Conservation (phyloP, 2,888 invertebrate species). For the Drosophila neotestacea region DNA sequence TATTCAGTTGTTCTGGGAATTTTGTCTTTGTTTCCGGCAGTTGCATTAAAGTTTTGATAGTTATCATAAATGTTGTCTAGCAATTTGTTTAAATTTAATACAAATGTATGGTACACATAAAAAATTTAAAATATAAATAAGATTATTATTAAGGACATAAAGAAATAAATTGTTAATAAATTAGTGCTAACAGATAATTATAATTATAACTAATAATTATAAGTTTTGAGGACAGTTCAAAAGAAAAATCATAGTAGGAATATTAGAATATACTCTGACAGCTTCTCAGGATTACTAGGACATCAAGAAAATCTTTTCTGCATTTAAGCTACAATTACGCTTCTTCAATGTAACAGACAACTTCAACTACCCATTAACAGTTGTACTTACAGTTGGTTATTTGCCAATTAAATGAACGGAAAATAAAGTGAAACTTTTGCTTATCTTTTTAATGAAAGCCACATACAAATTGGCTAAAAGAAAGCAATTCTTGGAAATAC, state of each 20-base stretch:
- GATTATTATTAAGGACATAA: no score
- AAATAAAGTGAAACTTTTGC: conserved; percentile 13
- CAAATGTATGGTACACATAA: background rate
- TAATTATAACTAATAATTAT: no score
- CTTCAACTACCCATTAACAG: background rate
- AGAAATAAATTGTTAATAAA: no score
- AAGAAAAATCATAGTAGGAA: no score
- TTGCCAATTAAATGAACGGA: conserved; percentile 3
- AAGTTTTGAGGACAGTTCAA: no score
- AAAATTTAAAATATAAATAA: no score
- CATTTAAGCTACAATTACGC: no score
- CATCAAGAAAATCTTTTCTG: background rate
- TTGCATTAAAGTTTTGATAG: background rate
- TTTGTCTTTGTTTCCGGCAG: background rate
- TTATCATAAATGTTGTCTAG: background rate
- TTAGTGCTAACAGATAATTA: no score
- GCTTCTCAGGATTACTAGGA: no score
- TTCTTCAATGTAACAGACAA: background rate
- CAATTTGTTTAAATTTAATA: background rate
- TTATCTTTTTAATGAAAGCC: conserved; percentile 12
- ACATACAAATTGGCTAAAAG: conserved; percentile 7
- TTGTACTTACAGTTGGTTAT: background rate
- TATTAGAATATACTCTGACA: no score
- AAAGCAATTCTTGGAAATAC: background rate
- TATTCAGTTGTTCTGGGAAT: background rate